These are phyloP conservation scores for Eurypyga helias DNA, from an alignment of 2,113 vertebrate species.

Conservation along the genomic window DNA sequence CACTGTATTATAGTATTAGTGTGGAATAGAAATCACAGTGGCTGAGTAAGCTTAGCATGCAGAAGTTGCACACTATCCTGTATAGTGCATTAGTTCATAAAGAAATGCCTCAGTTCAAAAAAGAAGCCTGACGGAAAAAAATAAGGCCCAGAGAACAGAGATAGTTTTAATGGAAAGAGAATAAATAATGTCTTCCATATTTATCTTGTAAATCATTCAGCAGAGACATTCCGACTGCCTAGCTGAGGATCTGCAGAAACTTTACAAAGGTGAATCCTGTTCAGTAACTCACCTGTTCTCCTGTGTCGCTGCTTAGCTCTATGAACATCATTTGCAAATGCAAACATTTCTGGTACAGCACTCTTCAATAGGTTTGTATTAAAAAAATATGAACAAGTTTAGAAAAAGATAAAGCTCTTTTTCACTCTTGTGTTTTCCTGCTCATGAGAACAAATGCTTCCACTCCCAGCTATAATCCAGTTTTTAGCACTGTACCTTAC, in stretches of 20 bases:
- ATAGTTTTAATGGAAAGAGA: background rate
- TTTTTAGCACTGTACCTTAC: background rate
- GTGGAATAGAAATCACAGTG: background rate
- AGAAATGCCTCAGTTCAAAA: background rate
- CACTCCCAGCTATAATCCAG: background rate
- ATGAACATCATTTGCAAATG: background rate
- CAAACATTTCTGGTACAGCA: background rate
- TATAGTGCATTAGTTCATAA: too few relatives aligned
- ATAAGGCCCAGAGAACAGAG: background rate
- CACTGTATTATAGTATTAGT: too few relatives aligned
- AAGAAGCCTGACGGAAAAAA: background rate
- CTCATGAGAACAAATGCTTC: background rate
- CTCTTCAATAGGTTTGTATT: background rate
- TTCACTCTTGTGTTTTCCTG: background rate
- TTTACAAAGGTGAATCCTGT: background rate
- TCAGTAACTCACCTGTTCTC: background rate
- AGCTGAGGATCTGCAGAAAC: background rate
- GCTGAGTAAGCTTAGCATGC: background rate
- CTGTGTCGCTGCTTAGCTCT: background rate
- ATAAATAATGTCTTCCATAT: background rate
- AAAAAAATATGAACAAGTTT: background rate
- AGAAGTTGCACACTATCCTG: background rate
- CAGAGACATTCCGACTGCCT: background rate
- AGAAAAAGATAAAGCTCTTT: background rate
- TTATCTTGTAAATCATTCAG: background rate